Base-by-base conservation (phyloP, 2,888 invertebrate genomes). In the Nineta flava region DNA sequence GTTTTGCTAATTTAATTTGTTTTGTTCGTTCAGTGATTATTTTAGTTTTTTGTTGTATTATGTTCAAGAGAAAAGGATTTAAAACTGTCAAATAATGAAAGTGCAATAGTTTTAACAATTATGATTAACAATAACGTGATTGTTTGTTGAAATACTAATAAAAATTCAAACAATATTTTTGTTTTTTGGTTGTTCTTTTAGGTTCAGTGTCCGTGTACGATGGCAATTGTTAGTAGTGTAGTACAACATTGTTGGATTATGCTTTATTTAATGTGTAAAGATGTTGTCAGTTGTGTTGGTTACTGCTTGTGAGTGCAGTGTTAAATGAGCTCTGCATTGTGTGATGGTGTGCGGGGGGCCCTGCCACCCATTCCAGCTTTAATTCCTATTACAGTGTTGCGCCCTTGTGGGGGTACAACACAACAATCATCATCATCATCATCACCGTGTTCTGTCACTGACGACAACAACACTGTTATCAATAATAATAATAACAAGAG, bases 281-380 rank as follows among this genome's bases (percentile, higher is more conserved):
- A 32, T 3, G 46, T 35, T 16, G 46, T 34, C 42, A 35, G 40
- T 26, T 16, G 47, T 38, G 10, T 21, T 34, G 13, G 17, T 12
- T 15, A 34, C 32, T 34, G 51, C 34, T 12, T 32, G 50, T 50
- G 50, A 47, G 42, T 16, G 31, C 32, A 38, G 42, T 47, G 21
- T 16, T 17, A 32, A 34, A 50, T 52, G 54, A 17, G 47, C 47
- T 51, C 55, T 44, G 50, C 38, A 50, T 50, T 53, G 51, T 47
- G 50, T 53, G 56, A 51, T 56, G 58, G 57, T 62, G 62, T 59
- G 17, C 52, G 60, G 60, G 65, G 57, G 54, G 54, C 61, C 56
- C 60, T 62, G 60, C 62, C 66, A 58, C 67, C 66, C 57, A 58
- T 62, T 65, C 68, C 64, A 61, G 67, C 64, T 58, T 60, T 68